Evolutionary conservation across 2,113 vertebrate genomes (phyloP).

Genomic region (Acanthisitta chloris): DNA sequence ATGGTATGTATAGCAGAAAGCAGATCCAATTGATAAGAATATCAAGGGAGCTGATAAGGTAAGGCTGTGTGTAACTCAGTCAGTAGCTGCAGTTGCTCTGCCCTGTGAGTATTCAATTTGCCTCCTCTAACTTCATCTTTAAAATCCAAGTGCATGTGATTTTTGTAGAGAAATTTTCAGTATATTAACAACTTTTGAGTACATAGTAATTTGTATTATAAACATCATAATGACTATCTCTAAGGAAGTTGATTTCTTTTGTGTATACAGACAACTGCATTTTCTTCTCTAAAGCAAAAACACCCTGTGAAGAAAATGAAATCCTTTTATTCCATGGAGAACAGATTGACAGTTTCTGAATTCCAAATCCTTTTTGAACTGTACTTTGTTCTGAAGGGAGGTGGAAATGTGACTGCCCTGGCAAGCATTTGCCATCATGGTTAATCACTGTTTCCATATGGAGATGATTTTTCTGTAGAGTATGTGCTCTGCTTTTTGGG

Average conservation of each 20-base stretch:
- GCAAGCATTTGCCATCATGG: not conserved
- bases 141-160: not conserved
- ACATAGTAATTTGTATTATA: not conserved
- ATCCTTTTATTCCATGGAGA: not conserved
- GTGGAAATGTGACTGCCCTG: not conserved
- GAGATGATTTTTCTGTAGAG: not conserved
- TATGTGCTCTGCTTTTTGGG: not conserved
- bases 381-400: not conserved
- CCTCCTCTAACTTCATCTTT: not conserved
- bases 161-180: not conserved
- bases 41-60: not conserved
- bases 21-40: not conserved
- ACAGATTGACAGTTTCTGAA: not conserved
- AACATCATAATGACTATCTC: not conserved
- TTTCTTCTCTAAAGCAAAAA: not conserved
- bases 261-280: not conserved
- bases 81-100: not conserved
- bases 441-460: not conserved
- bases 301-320: not conserved
- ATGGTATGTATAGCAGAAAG: not conserved
- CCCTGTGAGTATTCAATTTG: not conserved
- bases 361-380: not conserved
- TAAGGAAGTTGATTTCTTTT: not conserved
- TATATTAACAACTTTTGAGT: not conserved
- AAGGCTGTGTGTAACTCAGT: not conserved